Evolutionary conservation across 1,140 invertebrate genomes (phyloP), one percentile per base, ranked within the genome.

Genomic region (Watersipora subatra): DNA sequence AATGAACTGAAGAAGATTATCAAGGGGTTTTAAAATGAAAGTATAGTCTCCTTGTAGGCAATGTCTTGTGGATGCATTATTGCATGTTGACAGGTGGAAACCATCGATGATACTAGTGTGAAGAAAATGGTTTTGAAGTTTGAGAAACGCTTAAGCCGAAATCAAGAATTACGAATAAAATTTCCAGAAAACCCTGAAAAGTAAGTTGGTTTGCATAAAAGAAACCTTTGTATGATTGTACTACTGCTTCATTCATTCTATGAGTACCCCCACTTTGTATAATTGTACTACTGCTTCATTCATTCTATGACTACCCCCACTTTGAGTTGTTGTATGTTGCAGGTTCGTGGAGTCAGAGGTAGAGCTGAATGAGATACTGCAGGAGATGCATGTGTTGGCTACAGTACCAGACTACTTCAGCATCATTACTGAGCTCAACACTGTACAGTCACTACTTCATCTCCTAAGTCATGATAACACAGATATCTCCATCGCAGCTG

Each of bases 291-390:
- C 15, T n/a, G n/a, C 15, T 15, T n/a, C 15, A 15, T 55, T 55
- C 46, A 15, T 15, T 55, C 46, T 55, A 55, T 55, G 15, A n/a
- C n/a, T n/a, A n/a, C n/a, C n/a, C n/a, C n/a, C n/a, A n/a, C n/a
- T n/a, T n/a, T n/a, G n/a, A n/a, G n/a, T n/a, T n/a, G n/a, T n/a
- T n/a, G n/a, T 46, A 46, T 63, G 64, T 68, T 65, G 62, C 67
- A 90, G 88, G 79, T 99, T 99, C 81, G 97, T 99, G 93, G 95
- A 99, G 71, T 97, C 94, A 62, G 97, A 99, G 84, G 82, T 99
- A 15, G 93, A 97, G 80, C 80, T 97, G 57, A 91, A 96, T 81
- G 90, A 92, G 72, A 86, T 88, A 1, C 84, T 97, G 67, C 88
- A 97, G 81, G 81, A 98, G 75, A 84, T 99, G 74, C 92, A 97